phyloP scores from a whole-genome alignment of 2,888 invertebrate genomes.

The Drosophila nr. perissopoda region DNA sequence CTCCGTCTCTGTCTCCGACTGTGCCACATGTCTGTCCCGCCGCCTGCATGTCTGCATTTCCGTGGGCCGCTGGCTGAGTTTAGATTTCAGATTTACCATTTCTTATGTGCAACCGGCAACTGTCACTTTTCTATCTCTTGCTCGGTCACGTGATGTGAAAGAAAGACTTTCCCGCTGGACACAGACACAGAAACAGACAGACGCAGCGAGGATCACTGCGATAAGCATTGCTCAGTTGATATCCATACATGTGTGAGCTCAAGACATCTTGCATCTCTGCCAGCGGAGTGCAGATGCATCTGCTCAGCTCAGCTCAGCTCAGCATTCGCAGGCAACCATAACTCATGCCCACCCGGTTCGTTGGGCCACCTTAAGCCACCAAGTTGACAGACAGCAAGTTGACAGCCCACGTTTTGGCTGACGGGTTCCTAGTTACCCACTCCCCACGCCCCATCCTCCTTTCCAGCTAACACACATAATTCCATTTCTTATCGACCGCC shows the following conservation, averaged over 20 bases:
- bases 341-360: slow-evolving; percentile 53
- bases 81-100: slow-evolving; percentile 58
- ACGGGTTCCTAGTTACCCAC: slow-evolving; percentile 22
- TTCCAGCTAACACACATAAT: slow-evolving; percentile 42
- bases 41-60: slow-evolving; percentile 63
- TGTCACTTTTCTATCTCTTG: slow-evolving; percentile 73
- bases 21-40: slow-evolving; percentile 22
- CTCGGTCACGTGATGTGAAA: slow-evolving; percentile 63
- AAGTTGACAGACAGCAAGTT: slow-evolving; percentile 74
- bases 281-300: slow-evolving; percentile 57
- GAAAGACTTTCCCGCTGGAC: slow-evolving; percentile 68
- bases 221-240: slow-evolving; percentile 36
- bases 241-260: slow-evolving; percentile 24
- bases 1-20: slow-evolving; percentile 1
- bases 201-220: slow-evolving; percentile 31
- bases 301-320: slow-evolving; percentile 41
- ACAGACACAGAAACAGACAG: slow-evolving; percentile 36
- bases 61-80: slow-evolving; percentile 60
- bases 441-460: not conserved
- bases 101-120: slow-evolving; percentile 68
- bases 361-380: slow-evolving; percentile 57
- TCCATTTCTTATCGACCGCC: slow-evolving; percentile 69
- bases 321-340: slow-evolving; percentile 38
- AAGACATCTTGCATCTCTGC: slow-evolving; percentile 59
- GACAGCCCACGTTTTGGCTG: slow-evolving; percentile 61